A percentile compares a stretch with the other conserved stretches of the same genome.
Evolutionary conservation across 1,140 invertebrate species (phyloP).

Genomic region (Anthonomus grandis): DNA sequence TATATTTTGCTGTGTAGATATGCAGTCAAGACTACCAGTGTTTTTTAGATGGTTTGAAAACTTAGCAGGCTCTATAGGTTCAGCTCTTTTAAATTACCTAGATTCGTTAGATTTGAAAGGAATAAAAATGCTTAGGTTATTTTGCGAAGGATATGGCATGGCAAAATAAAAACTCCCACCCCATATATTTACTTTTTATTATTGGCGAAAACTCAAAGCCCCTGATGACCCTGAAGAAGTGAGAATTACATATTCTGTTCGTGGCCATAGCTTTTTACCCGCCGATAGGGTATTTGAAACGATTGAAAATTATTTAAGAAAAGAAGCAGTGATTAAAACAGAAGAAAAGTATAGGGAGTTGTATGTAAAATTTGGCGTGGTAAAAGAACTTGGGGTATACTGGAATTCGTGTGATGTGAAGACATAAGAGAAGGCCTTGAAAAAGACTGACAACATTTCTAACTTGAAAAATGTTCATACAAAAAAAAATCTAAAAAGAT

Average conservation of each 20-base stretch:
- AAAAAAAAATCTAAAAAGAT: constrained; percentile 2
- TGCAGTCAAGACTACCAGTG: background rate
- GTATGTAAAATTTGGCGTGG: constrained; percentile 12
- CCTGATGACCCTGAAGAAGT: constrained; percentile 19
- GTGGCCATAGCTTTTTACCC: constrained; percentile 39
- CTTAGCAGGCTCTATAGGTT: constrained; percentile 8
- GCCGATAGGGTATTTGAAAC: constrained; percentile 39
- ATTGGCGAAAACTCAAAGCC: constrained; percentile 17
- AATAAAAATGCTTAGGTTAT: constrained; percentile 3
- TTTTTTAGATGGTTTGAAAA: constrained; percentile 14
- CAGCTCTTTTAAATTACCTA: constrained; percentile 9
- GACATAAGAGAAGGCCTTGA: background rate
- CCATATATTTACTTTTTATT: constrained; percentile 20
- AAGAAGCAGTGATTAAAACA: constrained; percentile 12
- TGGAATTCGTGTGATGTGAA: constrained; percentile 12
- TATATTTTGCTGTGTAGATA: constrained; percentile 1
- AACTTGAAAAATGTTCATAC: no score
- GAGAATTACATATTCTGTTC: constrained; percentile 34
- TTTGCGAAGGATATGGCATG: background rate
- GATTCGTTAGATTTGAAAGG: constrained; percentile 4
- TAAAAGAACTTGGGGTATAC: constrained; percentile 8
- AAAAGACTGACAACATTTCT: no score
- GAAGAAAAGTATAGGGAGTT: constrained; percentile 16
- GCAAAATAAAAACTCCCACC: background rate
- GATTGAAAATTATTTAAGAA: constrained; percentile 36